A percentile compares a stretch with the other conserved stretches of the same genome.
These are phyloP conservation scores for Salvelinus sp. DNA, from an alignment of 2,113 vertebrate species.

Conservation along the genomic window DNA sequence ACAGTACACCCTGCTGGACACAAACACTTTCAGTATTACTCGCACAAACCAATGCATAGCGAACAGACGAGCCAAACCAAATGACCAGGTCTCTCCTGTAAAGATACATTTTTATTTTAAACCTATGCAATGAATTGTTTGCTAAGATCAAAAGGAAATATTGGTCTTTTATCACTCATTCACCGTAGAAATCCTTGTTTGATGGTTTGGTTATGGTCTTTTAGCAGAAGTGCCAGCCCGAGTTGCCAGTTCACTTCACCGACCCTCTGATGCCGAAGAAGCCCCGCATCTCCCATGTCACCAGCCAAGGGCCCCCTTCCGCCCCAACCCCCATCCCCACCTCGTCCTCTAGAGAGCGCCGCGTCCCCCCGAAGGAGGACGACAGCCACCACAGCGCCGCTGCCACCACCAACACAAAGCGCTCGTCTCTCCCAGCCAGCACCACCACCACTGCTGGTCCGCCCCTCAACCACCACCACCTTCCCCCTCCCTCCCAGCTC, in stretches of 20 bases:
- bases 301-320: constrained; percentile 64
- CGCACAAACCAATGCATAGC: too few species aligned
- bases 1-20: too few species aligned
- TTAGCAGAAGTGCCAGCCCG: constrained; percentile 75
- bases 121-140: too few species aligned
- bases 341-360: constrained; percentile 42
- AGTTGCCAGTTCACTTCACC: constrained; percentile 69
- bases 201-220: constrained; percentile 1
- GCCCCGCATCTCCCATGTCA: constrained; percentile 82
- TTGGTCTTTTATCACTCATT: neutral
- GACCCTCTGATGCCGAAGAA: constrained; percentile 84
- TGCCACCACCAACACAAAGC: constrained; percentile 41
- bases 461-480: constrained; percentile 22
- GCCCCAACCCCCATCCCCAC: constrained; percentile 48
- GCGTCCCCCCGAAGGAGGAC: constrained; percentile 63
- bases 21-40: too few species aligned
- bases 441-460: constrained; percentile 37
- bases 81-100: neutral
- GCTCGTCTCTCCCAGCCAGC: constrained; percentile 52
- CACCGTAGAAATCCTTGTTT: neutral
- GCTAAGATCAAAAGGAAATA: too few species aligned
- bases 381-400: constrained; percentile 37
- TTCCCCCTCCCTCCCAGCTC: constrained; percentile 66
- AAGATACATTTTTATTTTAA: too few species aligned
- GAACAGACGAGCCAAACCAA: neutral